Evolutionary conservation across 2,113 vertebrate genomes (phyloP).

Genomic region (Dromas ardeola): DNA sequence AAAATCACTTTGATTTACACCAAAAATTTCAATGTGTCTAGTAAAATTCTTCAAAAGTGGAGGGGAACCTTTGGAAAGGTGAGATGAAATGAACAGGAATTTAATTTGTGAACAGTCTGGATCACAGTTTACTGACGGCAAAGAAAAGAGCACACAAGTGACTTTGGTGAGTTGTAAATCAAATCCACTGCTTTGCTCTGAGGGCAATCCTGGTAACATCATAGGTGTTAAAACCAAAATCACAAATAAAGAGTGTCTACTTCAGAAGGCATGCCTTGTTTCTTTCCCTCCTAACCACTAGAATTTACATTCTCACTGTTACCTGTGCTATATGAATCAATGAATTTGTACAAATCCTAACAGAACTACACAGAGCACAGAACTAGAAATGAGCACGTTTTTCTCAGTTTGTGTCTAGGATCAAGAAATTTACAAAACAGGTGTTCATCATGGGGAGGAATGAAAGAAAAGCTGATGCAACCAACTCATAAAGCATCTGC

Average conservation of each 20-base stretch:
- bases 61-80: background rate
- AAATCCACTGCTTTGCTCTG: background rate
- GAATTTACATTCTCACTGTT: background rate
- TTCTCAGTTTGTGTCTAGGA: background rate
- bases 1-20: background rate
- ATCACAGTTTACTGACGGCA: background rate
- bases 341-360: background rate
- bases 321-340: background rate
- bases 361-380: background rate
- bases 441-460: fast-evolving
- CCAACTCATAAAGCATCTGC: background rate
- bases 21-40: background rate
- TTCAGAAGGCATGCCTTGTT: background rate
- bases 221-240: background rate
- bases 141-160: background rate
- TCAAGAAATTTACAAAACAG: background rate
- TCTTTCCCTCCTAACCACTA: background rate
- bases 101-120: background rate
- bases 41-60: background rate
- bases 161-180: background rate
- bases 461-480: background rate
- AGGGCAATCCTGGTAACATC: background rate
- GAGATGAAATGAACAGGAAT: background rate
- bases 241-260: background rate
- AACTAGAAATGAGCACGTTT: background rate